Conservation (phyloP, 2,113 vertebrate species). For the Poeciliopsis turrubarensis region DNA sequence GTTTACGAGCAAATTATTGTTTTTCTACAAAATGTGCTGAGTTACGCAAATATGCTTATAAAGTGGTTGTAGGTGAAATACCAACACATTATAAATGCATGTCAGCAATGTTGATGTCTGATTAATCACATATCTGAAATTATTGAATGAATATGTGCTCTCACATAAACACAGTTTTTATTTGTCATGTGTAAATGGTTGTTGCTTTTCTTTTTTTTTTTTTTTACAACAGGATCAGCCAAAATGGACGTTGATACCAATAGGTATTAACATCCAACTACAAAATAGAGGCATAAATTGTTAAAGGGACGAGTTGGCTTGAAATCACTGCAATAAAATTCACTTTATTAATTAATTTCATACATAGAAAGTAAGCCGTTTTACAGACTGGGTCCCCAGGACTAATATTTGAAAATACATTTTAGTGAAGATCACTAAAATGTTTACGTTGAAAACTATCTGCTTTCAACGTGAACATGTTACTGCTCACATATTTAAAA, state of each 20-base stretch:
- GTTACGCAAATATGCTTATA: background rate
- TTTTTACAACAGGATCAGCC: too few species aligned
- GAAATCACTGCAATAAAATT: background rate
- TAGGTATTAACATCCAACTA: too few species aligned
- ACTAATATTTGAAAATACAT: background rate
- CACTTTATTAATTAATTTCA: background rate
- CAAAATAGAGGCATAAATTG: too few species aligned
- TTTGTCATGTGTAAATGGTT: too few species aligned
- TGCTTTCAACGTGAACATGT: background rate
- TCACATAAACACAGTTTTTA: too few species aligned
- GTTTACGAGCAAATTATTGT: too few species aligned
- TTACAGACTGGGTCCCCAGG: background rate
- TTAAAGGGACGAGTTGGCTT: background rate
- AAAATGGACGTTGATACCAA: too few species aligned
- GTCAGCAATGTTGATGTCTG: too few species aligned
- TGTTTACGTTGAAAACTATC: background rate
- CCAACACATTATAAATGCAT: background rate
- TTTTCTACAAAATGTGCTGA: too few species aligned
- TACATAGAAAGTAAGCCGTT: background rate
- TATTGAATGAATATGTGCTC: too few species aligned
- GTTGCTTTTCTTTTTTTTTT: too few species aligned
- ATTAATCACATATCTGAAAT: background rate
- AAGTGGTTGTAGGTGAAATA: background rate
- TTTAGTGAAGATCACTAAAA: background rate
- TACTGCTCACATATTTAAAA: too few species aligned